Base-by-base conservation (phyloP, 2,888 invertebrate species). In the Yponomeuta cagnagella region DNA sequence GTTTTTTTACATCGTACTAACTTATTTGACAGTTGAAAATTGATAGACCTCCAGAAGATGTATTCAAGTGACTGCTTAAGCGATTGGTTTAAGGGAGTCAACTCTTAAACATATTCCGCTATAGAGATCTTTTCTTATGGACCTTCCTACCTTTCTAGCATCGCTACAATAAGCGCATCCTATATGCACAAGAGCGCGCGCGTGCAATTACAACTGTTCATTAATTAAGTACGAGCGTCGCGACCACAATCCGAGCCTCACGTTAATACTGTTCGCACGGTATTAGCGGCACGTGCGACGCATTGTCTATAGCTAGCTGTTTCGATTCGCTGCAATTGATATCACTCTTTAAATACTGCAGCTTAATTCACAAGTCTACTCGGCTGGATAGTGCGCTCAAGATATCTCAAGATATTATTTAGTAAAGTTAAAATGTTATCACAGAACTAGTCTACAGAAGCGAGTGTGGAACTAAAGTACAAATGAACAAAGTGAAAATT, bases 241-340 rank as follows among this genome's bases (percentile, higher is more conserved):
- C 63, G 37, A 66, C 58, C 52, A 64, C 37, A 63, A 43, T 64
- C 48, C 67, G 58, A 67, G 72, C 71, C 70, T 69, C 75, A 68
- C 72, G 74, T 75, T 73, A 75, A 74, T 74, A 72, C 69, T 15
- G 15, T 58, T 58, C 52, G 1, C 12, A 15, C 52, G 52, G 52
- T 15, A 58, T 58, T 58, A 58, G 15, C 52, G 15, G 15, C 52
- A 15, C 52, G 52, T 58, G 52, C 15, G 52, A 15, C 15, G 52
- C 12, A 58, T 58, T 15, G 15, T 43, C 1, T 43, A 43, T 8
- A 43, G 43, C 8, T 43, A 8, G 43, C 43, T 43, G 43, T 43
- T 43, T 37, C 37, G 37, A 37, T 52, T 52, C 52, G 12, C 2
- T 52, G 52, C 5, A 52, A 52, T 52, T 52, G 10, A 12, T 52